These are phyloP conservation scores for Desmodus rotundus DNA, from an alignment of 2,113 vertebrate genomes.

Conservation along the genomic window DNA sequence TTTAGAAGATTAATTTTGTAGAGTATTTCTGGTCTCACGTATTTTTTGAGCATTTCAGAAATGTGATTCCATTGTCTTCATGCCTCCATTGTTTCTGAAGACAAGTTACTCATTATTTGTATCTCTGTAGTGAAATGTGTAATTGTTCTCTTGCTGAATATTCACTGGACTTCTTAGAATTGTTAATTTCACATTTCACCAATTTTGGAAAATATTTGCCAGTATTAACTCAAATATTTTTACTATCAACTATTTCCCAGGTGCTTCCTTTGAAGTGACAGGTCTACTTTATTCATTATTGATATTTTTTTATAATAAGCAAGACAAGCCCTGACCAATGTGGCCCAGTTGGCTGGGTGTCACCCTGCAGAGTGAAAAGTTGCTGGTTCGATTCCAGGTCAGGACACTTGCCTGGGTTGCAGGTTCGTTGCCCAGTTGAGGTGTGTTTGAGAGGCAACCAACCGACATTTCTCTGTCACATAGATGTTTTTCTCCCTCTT, in stretches of 20 bases:
- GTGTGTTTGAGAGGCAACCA: too few relatives aligned
- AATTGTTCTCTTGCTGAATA: background rate
- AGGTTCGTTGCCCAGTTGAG: too few relatives aligned
- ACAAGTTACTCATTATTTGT: background rate
- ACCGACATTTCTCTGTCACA: too few relatives aligned
- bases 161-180: background rate
- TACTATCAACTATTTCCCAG: background rate
- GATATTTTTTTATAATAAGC: background rate
- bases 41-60: background rate
- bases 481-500: too few relatives aligned
- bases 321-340: background rate
- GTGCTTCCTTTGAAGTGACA: background rate
- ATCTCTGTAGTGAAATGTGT: background rate
- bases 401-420: too few relatives aligned
- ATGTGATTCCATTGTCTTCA: background rate
- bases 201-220: background rate
- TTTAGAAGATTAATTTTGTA: background rate
- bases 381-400: too few relatives aligned
- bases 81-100: background rate
- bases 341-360: too few relatives aligned
- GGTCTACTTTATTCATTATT: background rate
- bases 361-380: too few relatives aligned
- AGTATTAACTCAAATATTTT: background rate
- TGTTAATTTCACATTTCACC: background rate
- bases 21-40: background rate